These are phyloP conservation scores for Musca vetustissima DNA, from an alignment of 1,140 invertebrate genomes.

Conservation along the genomic window DNA sequence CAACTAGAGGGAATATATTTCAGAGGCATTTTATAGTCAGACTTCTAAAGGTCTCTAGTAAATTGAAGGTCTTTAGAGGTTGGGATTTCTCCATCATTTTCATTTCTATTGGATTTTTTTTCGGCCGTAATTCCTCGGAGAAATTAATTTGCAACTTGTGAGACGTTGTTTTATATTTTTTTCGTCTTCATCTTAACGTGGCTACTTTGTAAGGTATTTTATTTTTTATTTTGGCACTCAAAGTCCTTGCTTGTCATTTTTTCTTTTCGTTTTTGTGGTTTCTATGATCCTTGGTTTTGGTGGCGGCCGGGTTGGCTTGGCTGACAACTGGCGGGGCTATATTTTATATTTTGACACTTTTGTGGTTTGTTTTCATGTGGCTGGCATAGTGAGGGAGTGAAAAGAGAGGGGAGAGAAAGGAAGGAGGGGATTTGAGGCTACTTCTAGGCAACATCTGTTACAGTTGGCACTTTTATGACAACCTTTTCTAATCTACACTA, in stretches of 20 bases:
- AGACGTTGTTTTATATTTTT: slow-evolving; percentile 34
- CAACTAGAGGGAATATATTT: too few relatives aligned
- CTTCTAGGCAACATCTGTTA: slow-evolving; percentile 12
- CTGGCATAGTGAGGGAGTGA: too few relatives aligned
- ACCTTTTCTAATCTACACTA: slow-evolving; percentile 22
- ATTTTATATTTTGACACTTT: slow-evolving; percentile 22
- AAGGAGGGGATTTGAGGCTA: too few relatives aligned
- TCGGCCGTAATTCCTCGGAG: slow-evolving; percentile 51
- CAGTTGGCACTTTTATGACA: slow-evolving; percentile 17
- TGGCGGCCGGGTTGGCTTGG: too few relatives aligned
- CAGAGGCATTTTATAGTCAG: too few relatives aligned
- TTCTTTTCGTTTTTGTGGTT: neutral
- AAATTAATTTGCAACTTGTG: slow-evolving; percentile 56
- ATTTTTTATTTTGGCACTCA: neutral
- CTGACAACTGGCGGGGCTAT: slow-evolving; percentile 3
- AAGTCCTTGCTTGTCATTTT: neutral
- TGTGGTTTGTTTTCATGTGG: slow-evolving; percentile 1
- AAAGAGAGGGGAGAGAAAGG: too few relatives aligned
- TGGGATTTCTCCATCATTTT: too few relatives aligned
- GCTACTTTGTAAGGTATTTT: neutral
- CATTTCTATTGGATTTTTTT: too few relatives aligned
- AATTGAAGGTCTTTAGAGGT: too few relatives aligned
- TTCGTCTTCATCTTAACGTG: neutral
- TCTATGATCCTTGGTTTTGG: neutral
- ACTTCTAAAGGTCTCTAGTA: too few relatives aligned